These are phyloP conservation scores for Enteromius thamalakanensis DNA, from an alignment of 2,797 vertebrate genomes.

Conservation along the genomic window DNA sequence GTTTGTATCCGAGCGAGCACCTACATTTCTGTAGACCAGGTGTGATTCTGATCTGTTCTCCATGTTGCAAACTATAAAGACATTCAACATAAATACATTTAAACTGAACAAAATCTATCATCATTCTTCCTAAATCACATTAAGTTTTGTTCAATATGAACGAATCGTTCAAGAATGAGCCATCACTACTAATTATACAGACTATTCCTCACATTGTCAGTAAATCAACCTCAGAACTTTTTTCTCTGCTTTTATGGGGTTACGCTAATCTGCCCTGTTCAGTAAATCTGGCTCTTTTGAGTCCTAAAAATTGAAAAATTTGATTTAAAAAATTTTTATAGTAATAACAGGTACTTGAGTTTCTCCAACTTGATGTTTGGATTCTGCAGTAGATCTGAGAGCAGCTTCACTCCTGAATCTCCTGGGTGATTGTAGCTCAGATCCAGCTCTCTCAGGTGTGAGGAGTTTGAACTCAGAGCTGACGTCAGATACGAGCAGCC, in stretches of 20 bases:
- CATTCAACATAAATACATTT: neutral
- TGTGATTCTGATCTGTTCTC: slow-evolving; percentile 5
- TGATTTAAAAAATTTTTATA: neutral
- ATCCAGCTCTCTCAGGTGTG: neutral
- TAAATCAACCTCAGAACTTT: too few species aligned
- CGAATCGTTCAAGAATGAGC: too few species aligned
- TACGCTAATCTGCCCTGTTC: neutral
- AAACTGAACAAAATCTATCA: neutral
- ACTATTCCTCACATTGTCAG: too few species aligned
- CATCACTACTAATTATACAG: too few species aligned
- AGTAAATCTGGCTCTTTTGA: neutral
- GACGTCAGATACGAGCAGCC: neutral
- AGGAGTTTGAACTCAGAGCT: neutral
- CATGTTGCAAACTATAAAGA: slow-evolving; percentile 5
- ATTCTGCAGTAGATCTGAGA: neutral
- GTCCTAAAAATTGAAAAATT: neutral
- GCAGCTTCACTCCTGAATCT: neutral
- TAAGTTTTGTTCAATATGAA: too few species aligned
- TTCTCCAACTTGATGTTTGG: neutral
- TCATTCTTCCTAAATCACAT: too few species aligned
- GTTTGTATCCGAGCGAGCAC: neutral
- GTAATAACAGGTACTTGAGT: neutral
- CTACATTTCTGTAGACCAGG: neutral
- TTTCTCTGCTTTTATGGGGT: neutral
- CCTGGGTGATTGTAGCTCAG: neutral